Evolutionary conservation across 2,797 vertebrate genomes (phyloP).

Genomic region (Uromys caudimaculatus): DNA sequence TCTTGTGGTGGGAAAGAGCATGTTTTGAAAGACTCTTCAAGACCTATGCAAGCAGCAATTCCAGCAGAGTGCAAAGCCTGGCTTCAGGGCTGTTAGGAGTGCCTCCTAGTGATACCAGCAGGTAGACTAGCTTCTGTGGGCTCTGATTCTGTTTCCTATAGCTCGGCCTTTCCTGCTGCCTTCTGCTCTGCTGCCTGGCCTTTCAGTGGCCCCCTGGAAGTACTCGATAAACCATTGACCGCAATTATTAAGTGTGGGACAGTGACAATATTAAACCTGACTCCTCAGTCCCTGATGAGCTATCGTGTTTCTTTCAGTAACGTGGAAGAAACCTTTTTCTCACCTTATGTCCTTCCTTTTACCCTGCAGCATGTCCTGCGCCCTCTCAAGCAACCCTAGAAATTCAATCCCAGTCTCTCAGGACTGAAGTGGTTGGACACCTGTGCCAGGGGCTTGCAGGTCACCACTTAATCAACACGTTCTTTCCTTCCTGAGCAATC

Average conservation of each 20-base stretch:
- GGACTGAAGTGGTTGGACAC: conserved; percentile 37
- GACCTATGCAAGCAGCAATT: neutral
- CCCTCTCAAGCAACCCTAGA: conserved; percentile 80
- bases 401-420: conserved; percentile 74
- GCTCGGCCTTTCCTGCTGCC: neutral
- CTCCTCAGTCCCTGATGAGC: conserved; percentile 88
- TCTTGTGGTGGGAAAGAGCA: neutral
- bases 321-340: conserved; percentile 88
- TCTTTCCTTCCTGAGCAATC: conserved; percentile 32
- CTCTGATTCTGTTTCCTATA: neutral
- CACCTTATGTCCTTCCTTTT: conserved; percentile 90
- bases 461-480: conserved; percentile 5
- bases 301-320: conserved; percentile 89
- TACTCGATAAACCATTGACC: conserved; percentile 86
- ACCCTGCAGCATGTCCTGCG: conserved; percentile 84
- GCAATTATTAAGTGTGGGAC: conserved; percentile 89
- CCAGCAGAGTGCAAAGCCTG: neutral
- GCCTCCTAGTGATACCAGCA: neutral
- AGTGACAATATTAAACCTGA: conserved; percentile 90
- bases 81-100: neutral
- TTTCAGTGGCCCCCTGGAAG: conserved; percentile 84
- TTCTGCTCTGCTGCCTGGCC: conserved; percentile 85
- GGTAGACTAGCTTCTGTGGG: neutral
- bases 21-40: conserved; percentile 1
- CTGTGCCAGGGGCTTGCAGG: conserved; percentile 57